Percentiles rank a stretch among this genome's conserved stretches.
phyloP scores from a whole-genome alignment of 2,113 vertebrate species.

The Microcebus ravelobensis region DNA sequence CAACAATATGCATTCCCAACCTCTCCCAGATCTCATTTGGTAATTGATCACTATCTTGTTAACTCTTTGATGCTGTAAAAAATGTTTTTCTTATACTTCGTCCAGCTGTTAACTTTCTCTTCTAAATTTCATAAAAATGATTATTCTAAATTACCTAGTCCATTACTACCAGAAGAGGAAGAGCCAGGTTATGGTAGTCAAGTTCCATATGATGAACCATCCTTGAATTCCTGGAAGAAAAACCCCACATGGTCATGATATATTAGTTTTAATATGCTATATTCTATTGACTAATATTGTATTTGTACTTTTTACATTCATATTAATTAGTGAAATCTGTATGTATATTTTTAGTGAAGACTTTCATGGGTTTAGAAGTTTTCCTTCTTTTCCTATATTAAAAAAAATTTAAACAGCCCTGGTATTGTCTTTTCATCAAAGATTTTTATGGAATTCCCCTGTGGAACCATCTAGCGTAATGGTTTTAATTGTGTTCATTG shows the following conservation, averaged over 20 bases:
- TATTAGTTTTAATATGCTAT: not conserved
- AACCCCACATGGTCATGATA: not conserved
- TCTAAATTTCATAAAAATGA: not conserved
- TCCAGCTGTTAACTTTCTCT: not conserved
- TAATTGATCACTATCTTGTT: not conserved
- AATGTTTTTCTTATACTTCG: not conserved
- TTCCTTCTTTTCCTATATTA: not conserved
- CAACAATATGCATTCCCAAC: not conserved
- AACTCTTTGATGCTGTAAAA: not conserved
- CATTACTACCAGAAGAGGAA: not conserved
- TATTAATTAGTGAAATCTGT: not conserved
- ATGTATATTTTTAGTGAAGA: not conserved
- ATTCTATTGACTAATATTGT: not conserved
- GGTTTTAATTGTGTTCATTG: slow-evolving; percentile 52
- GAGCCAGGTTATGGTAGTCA: not conserved
- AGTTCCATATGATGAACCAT: not conserved
- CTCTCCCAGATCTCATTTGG: not conserved
- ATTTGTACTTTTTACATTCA: not conserved
- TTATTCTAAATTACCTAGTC: not conserved
- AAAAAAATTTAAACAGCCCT: not conserved
- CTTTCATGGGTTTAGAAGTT: not conserved
- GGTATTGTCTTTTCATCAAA: not conserved
- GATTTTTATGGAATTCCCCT: slow-evolving; percentile 32
- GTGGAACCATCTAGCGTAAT: not conserved
- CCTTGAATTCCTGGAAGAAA: not conserved